Percentiles rank a stretch among this genome's conserved stretches.
Evolutionary conservation across 2,888 invertebrate genomes (phyloP).

Genomic region (Gnatocerus cornutus): DNA sequence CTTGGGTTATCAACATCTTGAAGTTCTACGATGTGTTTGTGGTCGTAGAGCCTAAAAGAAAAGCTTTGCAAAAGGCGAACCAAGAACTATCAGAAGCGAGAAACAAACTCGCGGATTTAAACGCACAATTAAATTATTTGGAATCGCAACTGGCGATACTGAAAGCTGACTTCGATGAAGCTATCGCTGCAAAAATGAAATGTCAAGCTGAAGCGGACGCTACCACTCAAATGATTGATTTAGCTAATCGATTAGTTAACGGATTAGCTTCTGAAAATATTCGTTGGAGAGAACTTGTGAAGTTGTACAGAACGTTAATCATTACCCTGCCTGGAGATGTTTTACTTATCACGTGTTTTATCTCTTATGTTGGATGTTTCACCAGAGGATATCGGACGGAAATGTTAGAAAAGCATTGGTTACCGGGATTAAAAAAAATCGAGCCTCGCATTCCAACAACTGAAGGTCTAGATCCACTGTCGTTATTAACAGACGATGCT

Average conservation of each 20-base stretch:
- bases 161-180: constrained; percentile 88
- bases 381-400: constrained; percentile 87
- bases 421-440: constrained; percentile 83
- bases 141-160: constrained; percentile 85
- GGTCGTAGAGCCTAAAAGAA: constrained; percentile 92
- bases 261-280: constrained; percentile 94
- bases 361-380: constrained; percentile 96
- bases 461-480: constrained; percentile 84
- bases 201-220: constrained; percentile 95
- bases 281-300: constrained; percentile 80
- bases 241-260: constrained; percentile 93
- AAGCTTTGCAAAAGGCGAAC: constrained; percentile 89
- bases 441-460: constrained; percentile 84
- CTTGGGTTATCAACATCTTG: constrained; percentile 95
- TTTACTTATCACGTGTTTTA: constrained; percentile 90
- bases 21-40: constrained; percentile 92
- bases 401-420: constrained; percentile 85
- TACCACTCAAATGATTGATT: constrained; percentile 89
- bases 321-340: constrained; percentile 92
- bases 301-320: constrained; percentile 80
- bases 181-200: constrained; percentile 88
- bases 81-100: constrained; percentile 87
- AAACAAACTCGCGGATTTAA: constrained; percentile 84
- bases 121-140: constrained; percentile 81
- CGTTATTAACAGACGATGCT: constrained; percentile 93